Evolutionary conservation across 2,888 invertebrate genomes (phyloP), one percentile per base, ranked within the genome.

Genomic region (Drosophila atroscutellata): DNA sequence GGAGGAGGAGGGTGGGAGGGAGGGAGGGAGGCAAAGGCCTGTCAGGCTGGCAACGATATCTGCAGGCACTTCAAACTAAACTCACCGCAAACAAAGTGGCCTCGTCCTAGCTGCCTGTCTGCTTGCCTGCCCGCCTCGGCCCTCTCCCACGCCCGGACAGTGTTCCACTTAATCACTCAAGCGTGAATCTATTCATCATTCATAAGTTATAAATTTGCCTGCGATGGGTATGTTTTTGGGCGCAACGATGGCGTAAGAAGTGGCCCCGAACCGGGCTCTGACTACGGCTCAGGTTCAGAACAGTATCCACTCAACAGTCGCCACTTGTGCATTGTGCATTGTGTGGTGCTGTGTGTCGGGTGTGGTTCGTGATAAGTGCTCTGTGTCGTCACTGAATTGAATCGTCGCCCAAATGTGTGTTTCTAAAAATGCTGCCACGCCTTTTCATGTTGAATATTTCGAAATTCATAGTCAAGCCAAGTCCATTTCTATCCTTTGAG

Each of bases 81-180:
- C 86, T 86, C 86, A 86, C 86, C 89, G 86, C 86, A 87, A 89
- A 87, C 89, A 87, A 87, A 89, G 88, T 87, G 89, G 89, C 86
- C 83, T 86, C 81, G 81, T 82, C 85, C 82, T 70, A 66, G 69
- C 71, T 69, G 30, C 3, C 56, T 62, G 50, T 59, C 70, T 61
- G 50, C 26, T 47, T 61, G 45, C 34, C 39, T 32, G 55, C 7
- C 24, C 9, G 54, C 28, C 28, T 26, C 28, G 2, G 45, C 37
- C 15, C 13, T 13, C 20, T 20, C 50, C 59, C 26, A 26, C 5
- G 6, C 34, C 13, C n/a, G 55, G 55, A 55, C 60, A 51, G 62
- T 90, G 90, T 77, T 88, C 90, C 80, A 91, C 84, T 90, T 91
- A 91, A 91, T 91, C 91, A 89, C 88, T 90, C 90, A 86, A 91